Evolutionary conservation across 30 jellyfish, hydroid and myxozoan genomes (phyloP).

Genomic region (Cassiopea xamachana): DNA sequence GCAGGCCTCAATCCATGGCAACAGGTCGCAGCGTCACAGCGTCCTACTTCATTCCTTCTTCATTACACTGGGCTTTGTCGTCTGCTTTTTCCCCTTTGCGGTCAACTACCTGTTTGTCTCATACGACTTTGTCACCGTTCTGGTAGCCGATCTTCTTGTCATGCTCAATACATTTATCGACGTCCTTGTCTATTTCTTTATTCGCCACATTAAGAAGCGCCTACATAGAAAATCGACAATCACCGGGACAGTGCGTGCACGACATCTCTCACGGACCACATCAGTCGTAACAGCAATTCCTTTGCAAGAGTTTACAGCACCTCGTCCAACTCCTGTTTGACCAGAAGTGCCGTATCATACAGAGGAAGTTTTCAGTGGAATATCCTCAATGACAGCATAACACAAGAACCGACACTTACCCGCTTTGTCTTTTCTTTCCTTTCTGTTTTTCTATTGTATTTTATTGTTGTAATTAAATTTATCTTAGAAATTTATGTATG

Average conservation of each 20-base stretch:
- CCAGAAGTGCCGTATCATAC: background rate
- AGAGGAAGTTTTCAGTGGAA: background rate
- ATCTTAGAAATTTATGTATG: no score
- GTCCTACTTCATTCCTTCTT: slow-evolving; percentile 35
- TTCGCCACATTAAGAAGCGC: background rate
- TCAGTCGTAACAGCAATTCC: background rate
- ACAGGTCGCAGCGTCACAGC: slow-evolving; percentile 14
- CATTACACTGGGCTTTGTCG: slow-evolving; percentile 29
- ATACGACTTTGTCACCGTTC: background rate
- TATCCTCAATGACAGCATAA: background rate
- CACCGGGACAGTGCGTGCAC: background rate
- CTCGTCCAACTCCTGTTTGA: background rate
- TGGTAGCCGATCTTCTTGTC: slow-evolving; percentile 36
- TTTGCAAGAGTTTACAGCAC: background rate
- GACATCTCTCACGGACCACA: background rate
- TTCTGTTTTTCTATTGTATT: no score
- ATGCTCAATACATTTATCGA: slow-evolving; percentile 26
- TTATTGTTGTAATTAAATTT: no score
- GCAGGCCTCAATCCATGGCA: background rate
- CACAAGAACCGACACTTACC: no score
- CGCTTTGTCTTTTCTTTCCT: no score
- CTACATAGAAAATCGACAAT: background rate
- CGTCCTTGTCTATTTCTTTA: slow-evolving; percentile 13
- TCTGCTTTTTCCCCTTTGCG: slow-evolving; percentile 55
- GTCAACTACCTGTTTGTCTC: slow-evolving; percentile 15